phyloP scores from a whole-genome alignment of 2,113 vertebrate species.

The Trogon melanurus region DNA sequence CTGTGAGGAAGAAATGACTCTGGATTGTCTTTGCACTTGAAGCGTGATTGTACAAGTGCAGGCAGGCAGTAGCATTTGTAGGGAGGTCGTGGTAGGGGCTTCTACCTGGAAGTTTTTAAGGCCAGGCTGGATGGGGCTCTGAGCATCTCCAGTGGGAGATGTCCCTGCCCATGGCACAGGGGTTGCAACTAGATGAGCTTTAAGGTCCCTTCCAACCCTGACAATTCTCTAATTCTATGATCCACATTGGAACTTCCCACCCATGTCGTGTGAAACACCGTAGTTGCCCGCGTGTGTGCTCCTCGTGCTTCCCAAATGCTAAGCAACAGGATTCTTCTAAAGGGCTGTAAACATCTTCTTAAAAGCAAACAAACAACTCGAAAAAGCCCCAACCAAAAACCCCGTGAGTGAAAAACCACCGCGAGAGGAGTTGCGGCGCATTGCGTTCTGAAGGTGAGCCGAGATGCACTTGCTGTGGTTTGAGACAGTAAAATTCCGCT shows the following conservation, averaged over 20 bases:
- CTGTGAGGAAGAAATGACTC: neutral
- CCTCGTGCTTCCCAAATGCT: neutral
- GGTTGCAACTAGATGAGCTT: too few species aligned
- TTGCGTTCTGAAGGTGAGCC: neutral
- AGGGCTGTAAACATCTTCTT: neutral
- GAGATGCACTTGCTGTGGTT: neutral
- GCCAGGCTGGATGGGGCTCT: too few species aligned
- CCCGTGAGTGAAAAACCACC: fast-evolving
- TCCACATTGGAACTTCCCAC: neutral
- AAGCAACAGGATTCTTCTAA: neutral
- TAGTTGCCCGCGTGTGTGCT: neutral
- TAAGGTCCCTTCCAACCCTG: too few species aligned
- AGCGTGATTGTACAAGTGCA: neutral
- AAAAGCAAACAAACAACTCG: neutral
- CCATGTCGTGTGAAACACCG: neutral
- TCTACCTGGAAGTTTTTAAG: too few species aligned
- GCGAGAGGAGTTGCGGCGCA: neutral
- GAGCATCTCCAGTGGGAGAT: too few species aligned
- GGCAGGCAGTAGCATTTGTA: neutral
- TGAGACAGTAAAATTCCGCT: neutral
- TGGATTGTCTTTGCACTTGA: neutral
- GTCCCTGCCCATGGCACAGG: too few species aligned
- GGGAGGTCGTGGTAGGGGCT: neutral
- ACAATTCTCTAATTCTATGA: neutral
- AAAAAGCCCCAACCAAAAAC: neutral